Evolutionary conservation across 2,888 invertebrate genomes (phyloP), one percentile per base, ranked within the genome.

Genomic region (Tenthredo mesomela): DNA sequence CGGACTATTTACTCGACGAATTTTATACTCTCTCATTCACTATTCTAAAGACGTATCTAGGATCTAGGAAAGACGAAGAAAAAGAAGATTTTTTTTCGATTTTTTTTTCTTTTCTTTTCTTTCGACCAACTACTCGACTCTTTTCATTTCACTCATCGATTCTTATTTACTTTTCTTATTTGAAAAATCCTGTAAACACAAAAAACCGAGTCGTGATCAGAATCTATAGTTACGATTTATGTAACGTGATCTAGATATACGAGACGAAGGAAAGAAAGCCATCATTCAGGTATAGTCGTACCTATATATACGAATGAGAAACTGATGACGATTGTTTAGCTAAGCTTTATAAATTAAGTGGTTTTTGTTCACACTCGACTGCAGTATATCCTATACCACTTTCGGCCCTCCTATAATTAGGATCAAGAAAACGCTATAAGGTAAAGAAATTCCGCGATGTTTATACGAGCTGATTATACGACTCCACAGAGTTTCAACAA

Each of bases 331-430:
- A 80, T 80, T 80, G 80, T 80, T 80, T 61, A 37, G 61, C 61
- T 25, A 37, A 80, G 21, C 43, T 58, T n/a, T n/a, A n/a, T 80
- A 40, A 61, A 61, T 80, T 37, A 29, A 61, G 61, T 40, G 61
- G 40, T 80, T 61, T 40, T 80, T 25, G n/a, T 61, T 80, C 80
- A 80, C 61, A 61, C 80, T 21, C 18, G 4, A 80, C 50, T 61
- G 61, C n/a, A n/a, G n/a, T 80, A 37, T n/a, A 80, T 37, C 80
- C 37, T 18, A 9, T 29, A 2, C 61, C 80, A 40, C 21, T 80
- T 37, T 61, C 61, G 21, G 40, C 33, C 29, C 77, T 71, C 50
- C 50, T 29, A 33, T 21, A n/a, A 47, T 77, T 25, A 29, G 25
- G 29, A 40, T 4, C 12, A 12, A 21, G 21, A 43, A 40, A 73